Base-by-base conservation (phyloP, 2,113 vertebrate species). In the Gasterosteus aculeatus region DNA sequence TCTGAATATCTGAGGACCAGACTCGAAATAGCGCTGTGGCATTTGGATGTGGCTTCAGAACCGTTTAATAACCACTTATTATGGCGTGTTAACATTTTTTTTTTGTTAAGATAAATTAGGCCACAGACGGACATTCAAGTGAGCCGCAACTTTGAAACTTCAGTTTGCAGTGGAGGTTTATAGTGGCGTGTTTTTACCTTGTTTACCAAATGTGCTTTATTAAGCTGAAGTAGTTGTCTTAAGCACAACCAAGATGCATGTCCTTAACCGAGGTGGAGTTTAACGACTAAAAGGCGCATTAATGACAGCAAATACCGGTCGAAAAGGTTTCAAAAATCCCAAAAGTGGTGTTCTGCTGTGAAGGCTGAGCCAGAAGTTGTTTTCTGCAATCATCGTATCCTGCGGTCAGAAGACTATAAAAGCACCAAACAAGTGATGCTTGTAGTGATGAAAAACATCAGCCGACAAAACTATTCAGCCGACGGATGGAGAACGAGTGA, bases 1-100 rank as follows among this genome's bases (percentile, higher is more conserved):
- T 90, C 88, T 88, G 88, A 72, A 83, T 80, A 80, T 83, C 67
- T 87, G 75, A n/a, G 80, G 72, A 69, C 44, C 83, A 84, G 86
- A 75, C 72, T 9, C 64, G 47, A 59, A 78, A 38, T 51, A 53
- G n/a, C 65, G 54, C n/a, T 54, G 51, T n/a, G 62, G 31, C 75
- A 70, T 66, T 88, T 80, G 82, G 63, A 80, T 78, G 81, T 70
- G 51, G 77, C 73, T 53, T 51, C 29, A 38, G 38, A 60, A 15
- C 22, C 57, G 16, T 68, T 78, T 71, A 76, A 65, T 66, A 29
- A 57, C 60, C 46, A 31, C 72, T 78, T 75, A 12, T n/a, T 38
- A 71, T 47, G 38, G 11, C 7, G 33, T 5, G 47, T 12, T 1
- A 29, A 26, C n/a, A n/a, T 53, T 53, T 49, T 19, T 49, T 78